Percentiles rank a stretch among this genome's conserved stretches.
phyloP scores from a whole-genome alignment of 2,113 vertebrate genomes.

The Hippocampus abdominalis region DNA sequence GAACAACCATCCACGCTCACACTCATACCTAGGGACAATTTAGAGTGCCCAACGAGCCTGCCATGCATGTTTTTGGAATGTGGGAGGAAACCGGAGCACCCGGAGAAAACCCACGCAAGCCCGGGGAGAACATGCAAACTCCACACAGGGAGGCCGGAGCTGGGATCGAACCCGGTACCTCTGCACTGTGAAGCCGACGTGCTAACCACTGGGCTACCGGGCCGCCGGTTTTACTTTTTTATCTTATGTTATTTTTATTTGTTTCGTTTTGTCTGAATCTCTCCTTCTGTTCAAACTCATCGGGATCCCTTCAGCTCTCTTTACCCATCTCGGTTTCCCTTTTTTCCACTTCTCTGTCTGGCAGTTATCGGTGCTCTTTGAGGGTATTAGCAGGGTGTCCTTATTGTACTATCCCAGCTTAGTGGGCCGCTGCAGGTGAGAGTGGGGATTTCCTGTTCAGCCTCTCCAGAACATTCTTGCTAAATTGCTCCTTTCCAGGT shows the following conservation, averaged over 20 bases:
- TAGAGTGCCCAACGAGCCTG: too few relatives aligned
- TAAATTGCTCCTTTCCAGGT: conserved; percentile 64
- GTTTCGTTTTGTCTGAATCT: background rate
- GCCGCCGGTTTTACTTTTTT: too few relatives aligned
- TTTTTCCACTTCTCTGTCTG: conserved; percentile 25
- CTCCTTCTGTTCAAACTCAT: conserved; percentile 10
- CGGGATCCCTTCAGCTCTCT: conserved; percentile 28
- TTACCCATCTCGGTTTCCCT: conserved; percentile 20
- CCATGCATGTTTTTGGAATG: too few relatives aligned
- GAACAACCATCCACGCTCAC: too few relatives aligned
- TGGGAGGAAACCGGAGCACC: too few relatives aligned
- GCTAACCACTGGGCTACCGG: too few relatives aligned
- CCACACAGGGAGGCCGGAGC: too few relatives aligned
- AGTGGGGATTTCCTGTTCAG: conserved; percentile 68
- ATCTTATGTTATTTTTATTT: background rate
- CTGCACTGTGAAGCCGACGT: too few relatives aligned
- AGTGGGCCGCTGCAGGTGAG: conserved; percentile 58
- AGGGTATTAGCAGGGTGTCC: conserved; percentile 53
- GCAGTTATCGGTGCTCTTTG: conserved; percentile 48
- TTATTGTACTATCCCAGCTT: conserved; percentile 58
- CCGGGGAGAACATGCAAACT: too few relatives aligned
- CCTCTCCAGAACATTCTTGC: conserved; percentile 60
- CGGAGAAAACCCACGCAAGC: too few relatives aligned
- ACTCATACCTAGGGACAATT: too few relatives aligned
- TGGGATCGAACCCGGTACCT: too few relatives aligned